phyloP scores from a whole-genome alignment of 2,113 vertebrate genomes.

The Siphamia tubifer region DNA sequence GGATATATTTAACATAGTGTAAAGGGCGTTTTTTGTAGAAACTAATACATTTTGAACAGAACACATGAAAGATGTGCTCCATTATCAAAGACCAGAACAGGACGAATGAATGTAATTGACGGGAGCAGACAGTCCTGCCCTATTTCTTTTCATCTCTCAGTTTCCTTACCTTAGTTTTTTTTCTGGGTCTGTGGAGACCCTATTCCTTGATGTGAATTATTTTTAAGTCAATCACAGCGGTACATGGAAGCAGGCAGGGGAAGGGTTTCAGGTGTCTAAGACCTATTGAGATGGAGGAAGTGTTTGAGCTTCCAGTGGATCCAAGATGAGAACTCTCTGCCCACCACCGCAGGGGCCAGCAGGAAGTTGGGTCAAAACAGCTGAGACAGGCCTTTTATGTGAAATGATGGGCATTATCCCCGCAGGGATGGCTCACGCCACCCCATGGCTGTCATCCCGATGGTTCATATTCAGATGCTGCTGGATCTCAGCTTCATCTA shows the following conservation, averaged over 20 bases:
- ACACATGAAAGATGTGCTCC: constrained; percentile 29
- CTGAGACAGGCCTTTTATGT: constrained; percentile 57
- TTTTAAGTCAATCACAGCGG: constrained; percentile 47
- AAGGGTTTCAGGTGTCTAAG: constrained; percentile 24
- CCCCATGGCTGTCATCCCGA: constrained; percentile 35
- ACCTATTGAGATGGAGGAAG: constrained; percentile 44
- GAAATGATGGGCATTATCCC: constrained; percentile 47
- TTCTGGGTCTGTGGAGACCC: constrained; percentile 4
- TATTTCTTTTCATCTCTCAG: constrained; percentile 40
- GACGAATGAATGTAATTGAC: constrained; percentile 38
- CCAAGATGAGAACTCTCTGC: constrained; percentile 24
- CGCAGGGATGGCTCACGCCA: constrained; percentile 19
- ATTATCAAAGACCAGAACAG: constrained; percentile 27
- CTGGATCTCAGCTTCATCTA: constrained; percentile 4
- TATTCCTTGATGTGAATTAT: constrained; percentile 39
- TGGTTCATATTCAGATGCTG: constrained; percentile 49
- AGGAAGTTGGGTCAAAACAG: constrained; percentile 30
- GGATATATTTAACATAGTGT: constrained; percentile 34
- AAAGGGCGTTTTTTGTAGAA: constrained; percentile 33
- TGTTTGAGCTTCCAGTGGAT: constrained; percentile 35
- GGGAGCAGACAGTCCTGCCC: constrained; percentile 18
- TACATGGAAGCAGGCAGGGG: constrained; percentile 13
- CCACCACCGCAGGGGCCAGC: constrained; percentile 21
- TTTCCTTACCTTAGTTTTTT: constrained; percentile 24
- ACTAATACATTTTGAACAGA: constrained; percentile 38